Base-by-base conservation (phyloP, 2,888 invertebrate genomes). In the Limenitis camilla region DNA sequence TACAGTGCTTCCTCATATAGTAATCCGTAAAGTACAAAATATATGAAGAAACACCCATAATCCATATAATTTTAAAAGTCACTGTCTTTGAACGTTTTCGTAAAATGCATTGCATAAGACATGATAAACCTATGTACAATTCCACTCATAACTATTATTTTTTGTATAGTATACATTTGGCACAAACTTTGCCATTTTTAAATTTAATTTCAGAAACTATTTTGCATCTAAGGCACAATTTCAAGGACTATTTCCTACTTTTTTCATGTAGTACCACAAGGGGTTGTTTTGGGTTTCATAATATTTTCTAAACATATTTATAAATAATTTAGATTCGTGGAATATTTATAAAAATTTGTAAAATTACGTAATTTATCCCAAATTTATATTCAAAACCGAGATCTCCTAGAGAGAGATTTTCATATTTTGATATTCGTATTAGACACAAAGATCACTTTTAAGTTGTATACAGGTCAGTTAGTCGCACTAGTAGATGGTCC, bases 401-500 rank as follows among this genome's bases (percentile, higher is more conserved):
- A 19, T 19, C 19, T 19, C 19, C 3, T 19, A 19, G 19, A 19
- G 11, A 43, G 27, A 33, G 9, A 19, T 32, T 32, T 19, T 19
- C 3, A 19, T 19, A 19, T n/a, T n/a, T n/a, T 19, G 19, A 19
- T 19, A 19, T 3, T 19, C 19, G 19, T 19, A 19, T 19, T 19
- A 19, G 19, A 19, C 29, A 27, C 38, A 39, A 32, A 1, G 9
- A 19, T 45, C 44, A 45, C 36, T 52, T 42, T 49, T 9, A 31
- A 41, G 30, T 38, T 40, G 28, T 50, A 44, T 10, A 38, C n/a
- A 41, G 52, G 67, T 82, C 76, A 86, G 69, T 84, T 85, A 49
- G 72, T 79, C 31, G 77, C 78, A 61, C 88, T 88, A 11, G 88
- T 88, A 6, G 88, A 87, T 7, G 88, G 87, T 36, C 88, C 88